Base-by-base conservation (phyloP, 2,797 vertebrate species). In the Coendou prehensilis region DNA sequence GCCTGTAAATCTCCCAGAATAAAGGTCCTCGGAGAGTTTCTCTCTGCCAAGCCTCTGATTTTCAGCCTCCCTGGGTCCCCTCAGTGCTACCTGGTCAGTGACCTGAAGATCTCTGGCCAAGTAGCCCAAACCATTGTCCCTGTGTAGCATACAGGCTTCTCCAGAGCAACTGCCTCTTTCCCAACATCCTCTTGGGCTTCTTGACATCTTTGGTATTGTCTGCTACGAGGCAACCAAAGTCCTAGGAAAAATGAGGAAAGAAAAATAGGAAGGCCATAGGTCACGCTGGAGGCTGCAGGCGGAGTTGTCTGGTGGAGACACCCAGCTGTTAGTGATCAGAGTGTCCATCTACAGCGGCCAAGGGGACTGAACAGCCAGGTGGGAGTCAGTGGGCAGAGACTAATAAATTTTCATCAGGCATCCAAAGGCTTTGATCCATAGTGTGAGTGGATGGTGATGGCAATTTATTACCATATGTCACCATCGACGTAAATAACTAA, bases 341-440 rank as follows among this genome's bases (percentile, higher is more conserved):
- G 78, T 30, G 0, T 80, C 64, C 0, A 2, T 52, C 94, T 61
- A 87, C 5, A 0, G 67, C 22, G 23, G n/a, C 47, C 8, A 17
- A 3, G 26, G 84, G 83, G 78, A 45, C 82, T 28, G 54, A 96
- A 52, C 87, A 78, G 89, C 94, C 83, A 94, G 89, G 95, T 96
- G 92, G 94, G 93, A 91, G 71, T 89, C 73, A 13, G 79, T 96
- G 82, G 89, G 47, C 95, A 96, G 85, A 88, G 87, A 73, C 96
- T 86, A 92, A 91, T 95, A 97, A 94, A 96, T 97, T 96, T 94
- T 96, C 88, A 96, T 93, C 87, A 94, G 57, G 93, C 83, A 78
- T 88, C 87, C 89, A 69, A 87, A 78, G 33, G 79, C 97, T 98
- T 97, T 98, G 96, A 96, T 97, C 89, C 76, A 63, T 30, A 90